Evolutionary conservation across 2,797 vertebrate species (phyloP).

Genomic region (Diplodus puntazzo): DNA sequence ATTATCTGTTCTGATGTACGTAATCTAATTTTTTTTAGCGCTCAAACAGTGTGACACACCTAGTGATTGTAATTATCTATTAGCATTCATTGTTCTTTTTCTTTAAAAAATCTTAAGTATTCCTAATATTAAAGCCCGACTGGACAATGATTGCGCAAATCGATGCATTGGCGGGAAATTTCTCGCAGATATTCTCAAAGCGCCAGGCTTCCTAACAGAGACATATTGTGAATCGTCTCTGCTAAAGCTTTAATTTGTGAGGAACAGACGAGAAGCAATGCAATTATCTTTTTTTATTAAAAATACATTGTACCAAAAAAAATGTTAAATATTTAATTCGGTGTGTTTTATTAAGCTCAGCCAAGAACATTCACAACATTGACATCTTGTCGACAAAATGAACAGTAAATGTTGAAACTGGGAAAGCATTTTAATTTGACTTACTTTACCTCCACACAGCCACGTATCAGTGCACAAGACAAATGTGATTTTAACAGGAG

Average conservation of each 20-base stretch:
- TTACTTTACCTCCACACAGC: neutral
- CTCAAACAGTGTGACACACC: conserved; percentile 63
- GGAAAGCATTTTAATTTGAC: neutral
- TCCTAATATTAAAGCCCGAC: conserved; percentile 13
- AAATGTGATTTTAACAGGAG: conserved; percentile 3
- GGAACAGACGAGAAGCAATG: neutral
- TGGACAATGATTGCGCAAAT: conserved; percentile 26
- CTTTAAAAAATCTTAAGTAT: conserved; percentile 18
- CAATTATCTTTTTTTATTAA: conserved; percentile 18
- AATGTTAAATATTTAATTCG: neutral
- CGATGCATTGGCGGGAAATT: conserved; percentile 31
- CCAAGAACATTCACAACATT: neutral
- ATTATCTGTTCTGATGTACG: conserved; percentile 72
- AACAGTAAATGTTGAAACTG: neutral
- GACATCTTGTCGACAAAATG: neutral
- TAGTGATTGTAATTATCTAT: conserved; percentile 61
- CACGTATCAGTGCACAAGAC: neutral
- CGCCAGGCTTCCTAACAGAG: neutral
- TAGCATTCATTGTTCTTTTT: conserved; percentile 48
- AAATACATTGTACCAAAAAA: neutral
- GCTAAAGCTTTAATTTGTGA: neutral
- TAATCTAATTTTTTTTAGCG: conserved; percentile 58
- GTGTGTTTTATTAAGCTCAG: neutral
- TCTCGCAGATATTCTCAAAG: conserved; percentile 1
- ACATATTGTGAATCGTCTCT: neutral